phyloP scores from a whole-genome alignment of 1,140 invertebrate genomes.

The Euura saliciscinereae region DNA sequence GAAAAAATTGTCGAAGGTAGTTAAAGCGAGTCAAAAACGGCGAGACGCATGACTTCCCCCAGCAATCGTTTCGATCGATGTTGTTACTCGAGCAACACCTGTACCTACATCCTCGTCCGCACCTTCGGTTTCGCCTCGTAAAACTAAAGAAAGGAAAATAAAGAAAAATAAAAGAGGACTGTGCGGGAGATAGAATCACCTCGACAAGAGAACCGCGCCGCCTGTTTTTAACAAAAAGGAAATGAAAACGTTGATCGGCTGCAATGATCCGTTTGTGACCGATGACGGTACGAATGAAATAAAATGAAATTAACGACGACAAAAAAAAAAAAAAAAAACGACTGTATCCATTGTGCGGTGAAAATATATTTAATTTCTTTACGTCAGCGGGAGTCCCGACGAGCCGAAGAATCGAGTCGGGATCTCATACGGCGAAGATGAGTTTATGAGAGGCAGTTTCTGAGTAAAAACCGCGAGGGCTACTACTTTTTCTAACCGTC shows the following conservation, averaged over 20 bases:
- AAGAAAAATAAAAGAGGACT: neutral
- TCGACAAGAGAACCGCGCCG: neutral
- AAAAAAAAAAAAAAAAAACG: too few relatives aligned
- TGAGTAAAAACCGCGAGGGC: neutral
- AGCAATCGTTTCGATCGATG: neutral
- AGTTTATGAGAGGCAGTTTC: neutral
- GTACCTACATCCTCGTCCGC: neutral
- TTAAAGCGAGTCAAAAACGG: too few relatives aligned
- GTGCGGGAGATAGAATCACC: neutral
- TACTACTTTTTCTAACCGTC: neutral
- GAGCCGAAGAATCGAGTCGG: too few relatives aligned
- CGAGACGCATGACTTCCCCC: too few relatives aligned
- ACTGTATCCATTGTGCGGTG: too few relatives aligned
- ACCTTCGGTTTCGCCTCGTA: neutral
- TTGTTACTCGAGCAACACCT: neutral
- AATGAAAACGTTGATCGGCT: neutral
- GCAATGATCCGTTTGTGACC: too few relatives aligned
- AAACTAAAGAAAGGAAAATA: too few relatives aligned
- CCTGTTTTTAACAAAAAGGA: neutral
- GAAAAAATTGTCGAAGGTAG: too few relatives aligned
- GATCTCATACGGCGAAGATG: neutral
- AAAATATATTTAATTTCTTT: too few relatives aligned
- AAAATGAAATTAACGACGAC: too few relatives aligned
- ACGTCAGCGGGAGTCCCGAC: neutral
- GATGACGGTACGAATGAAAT: too few relatives aligned